These are phyloP conservation scores for Tineola bisselliella DNA, from an alignment of 2,888 invertebrate species.

Conservation along the genomic window DNA sequence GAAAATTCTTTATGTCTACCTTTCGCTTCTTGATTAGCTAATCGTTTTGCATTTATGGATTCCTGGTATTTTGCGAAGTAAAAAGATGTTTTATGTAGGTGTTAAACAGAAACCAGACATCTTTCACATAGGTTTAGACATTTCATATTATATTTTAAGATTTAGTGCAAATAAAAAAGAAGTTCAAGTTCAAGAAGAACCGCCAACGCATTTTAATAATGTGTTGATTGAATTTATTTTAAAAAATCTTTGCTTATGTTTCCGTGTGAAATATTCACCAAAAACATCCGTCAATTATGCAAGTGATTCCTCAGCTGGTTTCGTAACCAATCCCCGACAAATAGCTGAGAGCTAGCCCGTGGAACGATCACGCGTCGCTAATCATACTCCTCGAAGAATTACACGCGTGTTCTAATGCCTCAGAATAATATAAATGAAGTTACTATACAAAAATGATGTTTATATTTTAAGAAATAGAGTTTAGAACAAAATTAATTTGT, in stretches of 20 bases:
- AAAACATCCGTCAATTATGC: conserved; percentile 27
- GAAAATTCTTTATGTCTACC: conserved; percentile 46
- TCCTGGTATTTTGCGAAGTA: neutral
- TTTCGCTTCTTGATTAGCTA: conserved; percentile 31
- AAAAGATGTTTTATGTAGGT: too few relatives aligned
- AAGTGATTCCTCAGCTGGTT: conserved; percentile 44
- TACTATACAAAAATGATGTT: neutral
- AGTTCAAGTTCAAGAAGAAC: neutral
- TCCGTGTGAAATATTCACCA: neutral
- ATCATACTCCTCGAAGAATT: conserved; percentile 6
- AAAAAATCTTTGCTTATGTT: neutral
- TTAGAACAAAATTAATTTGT: neutral
- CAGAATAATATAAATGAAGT: neutral
- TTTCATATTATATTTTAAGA: too few relatives aligned
- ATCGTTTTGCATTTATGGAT: neutral
- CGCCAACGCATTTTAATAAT: neutral
- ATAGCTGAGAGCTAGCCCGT: conserved; percentile 38
- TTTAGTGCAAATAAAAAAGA: neutral
- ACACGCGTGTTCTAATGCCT: conserved; percentile 14
- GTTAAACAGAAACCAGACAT: too few relatives aligned
- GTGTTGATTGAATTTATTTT: neutral
- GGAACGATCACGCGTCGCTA: conserved; percentile 52
- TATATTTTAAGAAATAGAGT: neutral
- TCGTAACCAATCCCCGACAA: conserved; percentile 36
- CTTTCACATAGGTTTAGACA: too few relatives aligned